Conservation (phyloP, 2,888 invertebrate genomes). For the Hecatera dysodea region DNA sequence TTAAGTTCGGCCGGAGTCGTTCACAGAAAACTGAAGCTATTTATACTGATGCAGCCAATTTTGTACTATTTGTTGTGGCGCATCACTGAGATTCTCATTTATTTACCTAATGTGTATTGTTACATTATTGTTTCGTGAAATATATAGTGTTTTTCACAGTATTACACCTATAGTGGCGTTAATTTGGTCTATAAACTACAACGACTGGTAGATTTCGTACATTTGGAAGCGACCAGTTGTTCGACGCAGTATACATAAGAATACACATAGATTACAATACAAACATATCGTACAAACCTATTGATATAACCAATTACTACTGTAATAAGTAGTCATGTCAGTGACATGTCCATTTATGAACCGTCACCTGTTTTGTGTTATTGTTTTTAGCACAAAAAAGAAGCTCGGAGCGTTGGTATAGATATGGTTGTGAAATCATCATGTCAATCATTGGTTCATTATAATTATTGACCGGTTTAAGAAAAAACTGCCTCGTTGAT, state of each 20-base stretch:
- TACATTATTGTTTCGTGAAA: constrained; percentile 25
- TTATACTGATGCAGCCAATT: constrained; percentile 60
- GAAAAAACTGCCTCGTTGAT: too few relatives aligned
- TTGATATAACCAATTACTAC: constrained; percentile 16
- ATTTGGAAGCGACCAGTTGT: neutral
- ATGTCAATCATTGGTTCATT: neutral
- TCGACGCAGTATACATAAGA: neutral
- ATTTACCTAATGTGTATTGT: constrained; percentile 18
- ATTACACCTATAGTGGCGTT: constrained; percentile 15
- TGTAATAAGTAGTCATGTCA: neutral
- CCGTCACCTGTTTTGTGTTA: neutral
- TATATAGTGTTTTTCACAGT: constrained; percentile 14
- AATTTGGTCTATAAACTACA: constrained; percentile 15
- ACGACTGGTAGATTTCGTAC: neutral
- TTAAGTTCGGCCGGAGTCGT: constrained; percentile 62
- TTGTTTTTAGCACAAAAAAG: neutral
- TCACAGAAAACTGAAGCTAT: constrained; percentile 63
- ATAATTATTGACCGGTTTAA: neutral
- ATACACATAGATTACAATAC: too few relatives aligned
- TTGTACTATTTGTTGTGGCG: constrained; percentile 39
- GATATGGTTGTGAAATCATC: neutral
- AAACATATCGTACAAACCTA: too few relatives aligned
- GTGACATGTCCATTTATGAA: neutral
- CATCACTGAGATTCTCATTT: constrained; percentile 43
- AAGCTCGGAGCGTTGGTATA: neutral